These are phyloP conservation scores for Polymixis flavicincta DNA, from an alignment of 2,888 invertebrate genomes.

Conservation along the genomic window DNA sequence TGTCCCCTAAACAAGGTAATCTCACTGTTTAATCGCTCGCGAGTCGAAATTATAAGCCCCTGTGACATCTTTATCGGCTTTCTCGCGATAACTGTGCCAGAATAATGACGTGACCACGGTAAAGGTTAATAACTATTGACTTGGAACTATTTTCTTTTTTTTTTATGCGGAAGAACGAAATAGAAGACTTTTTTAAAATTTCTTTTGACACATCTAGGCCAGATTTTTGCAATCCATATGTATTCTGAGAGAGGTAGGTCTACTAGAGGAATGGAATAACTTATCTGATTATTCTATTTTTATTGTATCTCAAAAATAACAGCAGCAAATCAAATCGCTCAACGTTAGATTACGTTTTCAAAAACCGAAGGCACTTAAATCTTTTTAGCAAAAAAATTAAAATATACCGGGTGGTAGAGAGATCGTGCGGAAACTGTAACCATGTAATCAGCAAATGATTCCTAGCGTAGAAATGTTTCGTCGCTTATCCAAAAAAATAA, in stretches of 20 bases:
- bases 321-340: background rate
- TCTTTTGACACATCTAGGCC: background rate
- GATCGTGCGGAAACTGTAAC: too few species aligned
- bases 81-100: conserved; percentile 66
- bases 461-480: too few species aligned
- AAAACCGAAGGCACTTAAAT: background rate
- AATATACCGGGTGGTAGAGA: background rate
- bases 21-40: conserved; percentile 73
- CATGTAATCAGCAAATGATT: too few species aligned
- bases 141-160: conserved; percentile 14
- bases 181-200: too few species aligned
- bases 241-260: too few species aligned
- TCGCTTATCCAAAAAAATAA: too few species aligned
- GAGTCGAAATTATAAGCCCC: conserved; percentile 77
- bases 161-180: background rate
- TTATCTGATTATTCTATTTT: background rate
- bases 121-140: conserved; percentile 31
- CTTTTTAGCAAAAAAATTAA: background rate
- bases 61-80: conserved; percentile 87
- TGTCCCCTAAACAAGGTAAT: conserved; percentile 75
- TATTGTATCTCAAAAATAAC: too few species aligned
- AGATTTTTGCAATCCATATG: background rate
- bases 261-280: background rate
- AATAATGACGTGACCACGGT: conserved; percentile 62
- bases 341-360: background rate